A percentile compares a stretch with the other conserved stretches of the same genome.
phyloP scores from a whole-genome alignment of 2,888 invertebrate species.

The Napeogenes inachia region DNA sequence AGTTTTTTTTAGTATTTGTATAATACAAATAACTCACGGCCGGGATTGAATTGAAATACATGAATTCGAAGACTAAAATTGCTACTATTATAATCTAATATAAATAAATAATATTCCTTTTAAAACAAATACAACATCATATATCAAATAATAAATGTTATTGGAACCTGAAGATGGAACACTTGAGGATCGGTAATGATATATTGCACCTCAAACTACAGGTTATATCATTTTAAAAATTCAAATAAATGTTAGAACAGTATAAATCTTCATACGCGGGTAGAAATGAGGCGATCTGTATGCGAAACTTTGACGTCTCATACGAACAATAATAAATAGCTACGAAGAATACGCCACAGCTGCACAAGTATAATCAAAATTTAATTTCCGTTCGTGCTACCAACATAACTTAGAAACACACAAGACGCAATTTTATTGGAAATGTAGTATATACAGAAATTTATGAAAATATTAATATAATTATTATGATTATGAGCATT shows the following conservation, averaged over 20 bases:
- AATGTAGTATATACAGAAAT: too few species aligned
- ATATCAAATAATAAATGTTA: too few species aligned
- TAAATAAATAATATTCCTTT: too few species aligned
- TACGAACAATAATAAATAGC: conserved; percentile 62
- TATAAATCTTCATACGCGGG: conserved; percentile 9
- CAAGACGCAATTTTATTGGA: too few species aligned
- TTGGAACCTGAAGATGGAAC: too few species aligned
- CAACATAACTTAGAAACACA: background rate
- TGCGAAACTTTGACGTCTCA: conserved; percentile 66
- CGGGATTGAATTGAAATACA: too few species aligned
- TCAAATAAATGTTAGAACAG: conserved; percentile 4
- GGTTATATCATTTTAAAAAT: background rate
- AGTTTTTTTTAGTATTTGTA: too few species aligned
- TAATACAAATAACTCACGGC: too few species aligned
- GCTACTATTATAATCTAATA: too few species aligned
- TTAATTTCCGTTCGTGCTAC: conserved; percentile 12
- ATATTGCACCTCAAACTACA: background rate
- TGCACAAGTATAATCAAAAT: conserved; percentile 22
- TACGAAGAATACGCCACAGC: conserved; percentile 43
- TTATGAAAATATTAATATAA: conserved; percentile 2
- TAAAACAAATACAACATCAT: too few species aligned
- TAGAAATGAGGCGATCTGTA: conserved; percentile 62
- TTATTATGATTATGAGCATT: background rate
- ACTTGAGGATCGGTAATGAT: background rate
- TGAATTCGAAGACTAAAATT: too few species aligned